Conservation (phyloP, 1,140 invertebrate species). For the Drosophila sucinea region DNA sequence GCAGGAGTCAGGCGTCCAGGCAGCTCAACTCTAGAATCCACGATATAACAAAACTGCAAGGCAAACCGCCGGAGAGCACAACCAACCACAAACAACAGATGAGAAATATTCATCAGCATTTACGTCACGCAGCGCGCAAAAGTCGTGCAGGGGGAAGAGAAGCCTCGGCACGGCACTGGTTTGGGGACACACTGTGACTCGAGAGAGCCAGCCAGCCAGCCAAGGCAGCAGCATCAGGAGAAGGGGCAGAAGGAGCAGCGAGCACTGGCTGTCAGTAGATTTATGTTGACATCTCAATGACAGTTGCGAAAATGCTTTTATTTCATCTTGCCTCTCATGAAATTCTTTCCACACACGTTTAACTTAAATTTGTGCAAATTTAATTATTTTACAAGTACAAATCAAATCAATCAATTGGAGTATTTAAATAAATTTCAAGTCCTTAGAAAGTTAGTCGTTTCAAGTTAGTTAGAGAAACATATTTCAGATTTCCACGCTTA, state of each 20-base stretch:
- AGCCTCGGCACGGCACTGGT: constrained; percentile 1
- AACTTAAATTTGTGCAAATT: constrained; percentile 68
- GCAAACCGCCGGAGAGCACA: constrained; percentile 1
- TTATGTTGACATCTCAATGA: constrained; percentile 82
- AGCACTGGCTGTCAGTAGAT: constrained; percentile 65
- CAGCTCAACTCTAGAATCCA: constrained; percentile 42
- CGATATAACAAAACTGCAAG: constrained; percentile 66
- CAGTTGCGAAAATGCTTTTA: constrained; percentile 76
- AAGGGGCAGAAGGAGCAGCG: neutral
- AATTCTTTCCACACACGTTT: constrained; percentile 28
- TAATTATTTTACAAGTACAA: constrained; percentile 40
- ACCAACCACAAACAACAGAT: constrained; percentile 56
- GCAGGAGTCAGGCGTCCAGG: constrained; percentile 22
- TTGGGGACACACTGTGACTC: neutral
- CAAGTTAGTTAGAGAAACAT: too few relatives aligned
- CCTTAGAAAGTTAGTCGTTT: too few relatives aligned
- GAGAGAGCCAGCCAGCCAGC: constrained; percentile 1
- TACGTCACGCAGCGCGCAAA: constrained; percentile 76
- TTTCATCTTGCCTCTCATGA: constrained; percentile 39
- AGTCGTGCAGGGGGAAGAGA: constrained; percentile 33
- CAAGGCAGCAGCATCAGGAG: constrained; percentile 20
- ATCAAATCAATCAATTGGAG: constrained; percentile 25
- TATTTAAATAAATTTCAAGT: neutral
- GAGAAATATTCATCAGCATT: constrained; percentile 78
- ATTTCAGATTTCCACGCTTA: too few relatives aligned